Base-by-base conservation (phyloP, 2,888 invertebrate species). In the Pseudanteris insignis region DNA sequence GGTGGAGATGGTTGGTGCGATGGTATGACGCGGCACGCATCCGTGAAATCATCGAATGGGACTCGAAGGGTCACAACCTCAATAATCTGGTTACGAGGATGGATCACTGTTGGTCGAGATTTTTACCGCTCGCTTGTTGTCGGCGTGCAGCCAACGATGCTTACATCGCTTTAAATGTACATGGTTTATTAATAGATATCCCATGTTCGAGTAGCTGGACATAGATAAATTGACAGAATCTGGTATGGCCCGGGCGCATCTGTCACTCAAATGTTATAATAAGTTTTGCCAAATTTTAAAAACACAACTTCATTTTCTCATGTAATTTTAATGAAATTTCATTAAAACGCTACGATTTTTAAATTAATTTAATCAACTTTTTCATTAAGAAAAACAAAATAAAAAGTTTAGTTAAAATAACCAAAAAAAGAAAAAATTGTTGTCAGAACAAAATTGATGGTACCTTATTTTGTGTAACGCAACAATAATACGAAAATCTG, bases 161-260 rank as follows among this genome's bases (percentile, higher is more conserved):
- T 3, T 3, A 7, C 7, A 3, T 21, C 21, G 3, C 21, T 21
- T 5, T 7, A 21, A 21, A 3, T 5, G 21, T 21, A n/a, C n/a
- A 21, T 21, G 7, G 21, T 21, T 21, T 63, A 63, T 55, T 63
- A 55, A 51, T 63, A 63, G 63, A 60, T 33, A 26, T 26, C 12
- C 46, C 29, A 15, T 37, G 43, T 50, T 43, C 36, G 26, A 51
- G 37, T 33, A 12, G 46, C 36, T 12, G 36, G 55, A 50, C 55
- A 55, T 43, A 57, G 61, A 55, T 61, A 61, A 61, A 61, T 61
- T 55, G 50, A 62, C 53, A 48, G 30, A 53, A 57, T 48, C 57
- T 55, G 50, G 37, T 50, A 40, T 55, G 28, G 46, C 26, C n/a
- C n/a, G n/a, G 38, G 30, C 26, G 11, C 36, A 43, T 33, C 48